Evolutionary conservation across 2,888 invertebrate species (phyloP), one percentile per base, ranked within the genome.

Genomic region (Eupithecia subfuscata): DNA sequence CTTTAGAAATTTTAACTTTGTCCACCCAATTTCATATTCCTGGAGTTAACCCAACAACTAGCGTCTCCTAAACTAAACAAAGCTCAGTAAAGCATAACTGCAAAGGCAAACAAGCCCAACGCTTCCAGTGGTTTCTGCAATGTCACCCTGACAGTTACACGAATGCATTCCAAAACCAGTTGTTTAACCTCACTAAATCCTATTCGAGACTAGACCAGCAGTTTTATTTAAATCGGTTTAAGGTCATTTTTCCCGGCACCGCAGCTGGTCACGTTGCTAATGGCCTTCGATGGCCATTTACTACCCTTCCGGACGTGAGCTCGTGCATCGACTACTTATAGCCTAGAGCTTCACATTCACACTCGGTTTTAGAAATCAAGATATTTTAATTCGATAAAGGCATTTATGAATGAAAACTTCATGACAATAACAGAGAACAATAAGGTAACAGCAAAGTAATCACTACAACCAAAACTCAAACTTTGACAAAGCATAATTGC

Each of bases 171-270:
- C 2, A 34, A 34, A 34, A 64, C 34, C 34, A 60, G 25, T 60
- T 34, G 43, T 2, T 45, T 14, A 37, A 68, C 22, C 68, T 12
- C 40, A 14, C 6, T 67, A 67, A 40, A 68, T 64, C 64, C 34
- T 37, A 37, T 37, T 65, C 14, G 14, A 65, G 64, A 64, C 52
- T 63, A 14, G 18, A 64, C 30, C 8, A 18, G 34, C 34, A 30
- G 64, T 64, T 64, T 64, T 64, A 64, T 34, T 60, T 12, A 60
- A 64, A 64, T 64, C 37, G 60, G 18, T 22, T 63, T 68, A 69
- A 64, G 74, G 80, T 81, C 79, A 85, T 86, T 85, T 86, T 85
- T 85, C 80, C 71, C 63, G 75, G 72, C 74, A 75, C 81, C 79
- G 74, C 80, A 79, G 52, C 72, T 74, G 79, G 79, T 82, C 82